Conservation (phyloP, 2,113 vertebrate genomes). For the Gavialis gangeticus region DNA sequence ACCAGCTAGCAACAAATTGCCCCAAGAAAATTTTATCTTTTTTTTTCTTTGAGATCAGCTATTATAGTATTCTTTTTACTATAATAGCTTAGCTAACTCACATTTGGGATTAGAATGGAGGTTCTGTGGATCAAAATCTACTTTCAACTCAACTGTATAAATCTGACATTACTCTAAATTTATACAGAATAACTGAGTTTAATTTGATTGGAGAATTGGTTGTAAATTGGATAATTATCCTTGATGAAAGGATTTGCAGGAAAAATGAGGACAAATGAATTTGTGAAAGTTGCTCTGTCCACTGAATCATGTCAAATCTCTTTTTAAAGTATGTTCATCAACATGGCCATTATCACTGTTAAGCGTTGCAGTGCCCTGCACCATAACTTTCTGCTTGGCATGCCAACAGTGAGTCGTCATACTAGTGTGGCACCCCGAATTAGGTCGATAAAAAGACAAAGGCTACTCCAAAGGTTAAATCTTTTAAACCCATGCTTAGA, state of each 20-base stretch:
- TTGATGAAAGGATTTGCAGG: neutral
- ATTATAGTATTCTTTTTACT: neutral
- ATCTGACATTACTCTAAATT: neutral
- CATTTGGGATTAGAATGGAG: conserved; percentile 11
- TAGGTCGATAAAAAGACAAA: neutral
- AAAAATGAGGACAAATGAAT: neutral
- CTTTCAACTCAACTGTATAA: neutral
- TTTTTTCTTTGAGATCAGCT: conserved; percentile 34
- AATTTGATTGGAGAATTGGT: neutral
- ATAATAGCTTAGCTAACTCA: neutral
- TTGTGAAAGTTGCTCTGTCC: neutral
- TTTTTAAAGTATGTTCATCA: neutral
- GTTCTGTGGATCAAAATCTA: neutral
- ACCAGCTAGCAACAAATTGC: neutral
- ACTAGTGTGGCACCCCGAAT: neutral
- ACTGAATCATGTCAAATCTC: neutral
- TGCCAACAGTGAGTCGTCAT: neutral
- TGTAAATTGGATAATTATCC: neutral
- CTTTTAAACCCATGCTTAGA: neutral
- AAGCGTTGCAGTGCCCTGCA: neutral
- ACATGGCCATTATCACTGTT: neutral
- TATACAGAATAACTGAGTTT: neutral
- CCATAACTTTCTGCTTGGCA: neutral
- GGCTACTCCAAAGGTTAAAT: neutral
- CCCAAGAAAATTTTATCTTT: neutral